Base-by-base conservation (phyloP, 2,113 vertebrate species). In the Crotalus tigris region DNA sequence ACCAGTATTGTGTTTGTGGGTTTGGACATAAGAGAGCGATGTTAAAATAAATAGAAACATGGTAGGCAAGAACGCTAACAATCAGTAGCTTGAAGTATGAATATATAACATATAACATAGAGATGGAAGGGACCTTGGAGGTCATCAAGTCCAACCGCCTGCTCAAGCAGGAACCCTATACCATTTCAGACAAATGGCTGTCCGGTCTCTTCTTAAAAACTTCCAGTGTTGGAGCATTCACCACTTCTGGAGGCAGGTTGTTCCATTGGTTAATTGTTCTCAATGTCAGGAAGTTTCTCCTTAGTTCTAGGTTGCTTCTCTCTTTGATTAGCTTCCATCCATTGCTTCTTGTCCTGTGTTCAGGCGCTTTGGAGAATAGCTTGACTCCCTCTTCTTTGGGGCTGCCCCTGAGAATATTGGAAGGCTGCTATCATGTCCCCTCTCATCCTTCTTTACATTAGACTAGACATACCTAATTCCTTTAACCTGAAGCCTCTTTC, bases 401-500 rank as follows among this genome's bases (percentile, higher is more conserved):
- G 29, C 29, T n/a, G 26, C 11, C 61, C 26, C 61, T 64, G 0
- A 64, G 5, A n/a, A n/a, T 69, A 69, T 15, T n/a, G 61, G 61
- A n/a, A 13, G 0, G n/a, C 0, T 64, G 61, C 26, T 64, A n/a
- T n/a, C 61, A 64, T n/a, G 4, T 64, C 61, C 5, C 26, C 4
- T 11, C 11, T 64, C 5, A 0, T 64, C 29, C 29, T 69, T n/a
- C 26, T 69, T 49, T n/a, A 13, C 61, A n/a, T 69, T 15, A n/a
- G 4, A 69, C 11, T n/a, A 64, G 61, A n/a, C 26, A 61, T 11
- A 11, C 9, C 24, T 24, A 61, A 12, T 64, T 64, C 59, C 26
- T 29, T 4, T 29, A 11, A 61, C 59, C 19, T 91, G 46, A 93
- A 81, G 44, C 0, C 69, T 94, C 94, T 93, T 95, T 93, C 90